These are phyloP conservation scores for Oostethus manadensis DNA, from an alignment of 2,113 vertebrate species.

Conservation along the genomic window DNA sequence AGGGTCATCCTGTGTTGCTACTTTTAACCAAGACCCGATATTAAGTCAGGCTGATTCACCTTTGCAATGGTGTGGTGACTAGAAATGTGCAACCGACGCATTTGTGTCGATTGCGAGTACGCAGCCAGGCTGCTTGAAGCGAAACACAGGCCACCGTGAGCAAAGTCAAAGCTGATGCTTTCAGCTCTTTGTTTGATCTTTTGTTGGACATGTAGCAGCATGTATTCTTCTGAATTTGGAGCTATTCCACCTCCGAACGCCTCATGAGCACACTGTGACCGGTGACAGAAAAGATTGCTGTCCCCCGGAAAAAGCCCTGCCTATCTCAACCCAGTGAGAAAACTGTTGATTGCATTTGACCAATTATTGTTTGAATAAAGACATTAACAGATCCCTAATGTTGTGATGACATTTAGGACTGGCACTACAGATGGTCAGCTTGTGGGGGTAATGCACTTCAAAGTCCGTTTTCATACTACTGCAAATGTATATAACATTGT, in stretches of 20 bases:
- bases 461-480: too few species aligned
- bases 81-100: background rate
- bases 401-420: too few species aligned
- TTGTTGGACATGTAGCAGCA: background rate
- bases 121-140: background rate
- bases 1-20: slow-evolving; percentile 27
- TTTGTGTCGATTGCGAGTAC: too few species aligned
- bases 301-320: background rate
- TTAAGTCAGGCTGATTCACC: slow-evolving; percentile 17
- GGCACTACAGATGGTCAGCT: too few species aligned
- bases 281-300: background rate
- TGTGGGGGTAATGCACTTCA: too few species aligned
- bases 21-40: slow-evolving; percentile 11
- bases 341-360: background rate
- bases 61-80: background rate
- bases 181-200: background rate
- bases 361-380: background rate
- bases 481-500: too few species aligned
- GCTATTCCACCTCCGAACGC: background rate
- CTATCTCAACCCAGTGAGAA: background rate
- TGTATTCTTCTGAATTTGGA: background rate
- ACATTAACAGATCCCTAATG: too few species aligned
- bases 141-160: background rate
- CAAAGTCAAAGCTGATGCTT: background rate
- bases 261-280: background rate